Conservation (phyloP, 2,113 vertebrate genomes). For the Cochlearius cochlearius region DNA sequence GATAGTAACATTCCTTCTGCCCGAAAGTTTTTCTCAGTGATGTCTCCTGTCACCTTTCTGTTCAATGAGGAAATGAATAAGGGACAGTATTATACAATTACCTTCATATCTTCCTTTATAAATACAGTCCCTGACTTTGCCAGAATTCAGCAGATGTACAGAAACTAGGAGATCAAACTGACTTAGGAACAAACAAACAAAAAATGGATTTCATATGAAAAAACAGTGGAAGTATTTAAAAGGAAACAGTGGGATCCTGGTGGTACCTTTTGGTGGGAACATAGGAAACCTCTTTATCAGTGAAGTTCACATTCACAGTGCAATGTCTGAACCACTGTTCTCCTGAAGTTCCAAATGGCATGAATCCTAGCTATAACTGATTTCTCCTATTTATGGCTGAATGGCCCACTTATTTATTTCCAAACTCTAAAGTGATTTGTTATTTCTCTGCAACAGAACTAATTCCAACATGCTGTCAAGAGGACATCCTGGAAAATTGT, state of each 20-base stretch:
- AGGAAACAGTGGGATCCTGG: neutral
- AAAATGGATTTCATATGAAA: neutral
- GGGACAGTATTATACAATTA: neutral
- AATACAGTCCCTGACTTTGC: neutral
- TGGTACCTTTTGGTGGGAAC: neutral
- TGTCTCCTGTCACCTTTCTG: neutral
- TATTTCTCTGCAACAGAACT: neutral
- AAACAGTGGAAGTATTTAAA: neutral
- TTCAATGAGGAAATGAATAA: neutral
- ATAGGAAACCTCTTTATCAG: neutral
- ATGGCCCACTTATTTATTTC: neutral
- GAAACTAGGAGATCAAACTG: neutral
- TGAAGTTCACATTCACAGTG: neutral
- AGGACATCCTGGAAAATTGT: neutral
- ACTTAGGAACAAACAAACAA: neutral
- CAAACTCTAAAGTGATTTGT: neutral
- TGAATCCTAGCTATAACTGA: neutral
- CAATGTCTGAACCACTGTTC: neutral
- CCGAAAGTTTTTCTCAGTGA: neutral
- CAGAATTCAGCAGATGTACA: neutral
- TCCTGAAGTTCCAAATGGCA: neutral
- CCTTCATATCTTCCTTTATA: neutral
- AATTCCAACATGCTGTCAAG: neutral
- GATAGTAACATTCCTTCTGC: neutral
- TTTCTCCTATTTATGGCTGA: neutral